Evolutionary conservation across 1,140 invertebrate genomes (phyloP).

Genomic region (Papilio helenus): DNA sequence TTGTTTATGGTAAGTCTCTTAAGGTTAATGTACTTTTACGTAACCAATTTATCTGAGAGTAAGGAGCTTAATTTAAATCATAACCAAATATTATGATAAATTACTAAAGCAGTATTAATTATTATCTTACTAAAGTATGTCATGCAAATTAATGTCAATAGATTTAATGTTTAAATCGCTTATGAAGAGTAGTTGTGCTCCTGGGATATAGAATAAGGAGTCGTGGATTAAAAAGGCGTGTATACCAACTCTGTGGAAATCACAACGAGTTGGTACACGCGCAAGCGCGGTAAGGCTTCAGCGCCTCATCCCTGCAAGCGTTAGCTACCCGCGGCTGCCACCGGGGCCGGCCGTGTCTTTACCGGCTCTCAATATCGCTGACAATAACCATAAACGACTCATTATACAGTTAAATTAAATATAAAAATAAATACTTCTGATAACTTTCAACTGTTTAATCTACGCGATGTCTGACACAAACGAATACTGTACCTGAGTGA

Average conservation of each 20-base stretch:
- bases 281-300: slow-evolving; percentile 64
- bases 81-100: not conserved
- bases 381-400: slow-evolving; percentile 65
- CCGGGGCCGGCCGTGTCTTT: slow-evolving; percentile 61
- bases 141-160: not conserved
- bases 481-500: slow-evolving; percentile 48
- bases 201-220: not conserved
- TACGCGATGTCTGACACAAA: slow-evolving; percentile 29
- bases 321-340: slow-evolving; percentile 58
- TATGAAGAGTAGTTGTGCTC: not conserved
- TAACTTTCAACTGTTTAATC: not conserved
- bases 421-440: slow-evolving; percentile 4
- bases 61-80: not conserved
- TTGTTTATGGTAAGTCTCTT: not conserved
- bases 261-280: slow-evolving; percentile 53
- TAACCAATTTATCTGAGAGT: not conserved
- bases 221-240: not conserved
- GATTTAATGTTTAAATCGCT: not conserved
- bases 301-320: slow-evolving; percentile 56
- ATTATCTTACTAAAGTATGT: not conserved
- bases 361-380: slow-evolving; percentile 45
- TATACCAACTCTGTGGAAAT: slow-evolving; percentile 44
- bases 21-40: not conserved
- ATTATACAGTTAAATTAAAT: slow-evolving; percentile 32
- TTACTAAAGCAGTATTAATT: not conserved